phyloP scores from a whole-genome alignment of 1,140 invertebrate species.

The Bicyclus anynana region DNA sequence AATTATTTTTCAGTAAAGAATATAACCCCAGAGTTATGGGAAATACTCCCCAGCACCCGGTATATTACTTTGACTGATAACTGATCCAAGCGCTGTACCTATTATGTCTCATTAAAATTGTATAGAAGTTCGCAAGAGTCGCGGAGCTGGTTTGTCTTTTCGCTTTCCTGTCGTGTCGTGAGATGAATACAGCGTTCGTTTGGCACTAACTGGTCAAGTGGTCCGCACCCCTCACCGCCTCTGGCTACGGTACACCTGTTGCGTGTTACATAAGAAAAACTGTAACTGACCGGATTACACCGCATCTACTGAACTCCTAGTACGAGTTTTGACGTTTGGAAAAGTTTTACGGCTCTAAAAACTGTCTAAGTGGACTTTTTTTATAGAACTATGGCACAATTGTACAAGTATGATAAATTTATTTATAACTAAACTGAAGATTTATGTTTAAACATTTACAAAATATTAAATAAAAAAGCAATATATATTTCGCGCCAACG shows the following conservation, averaged over 20 bases:
- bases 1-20: no score
- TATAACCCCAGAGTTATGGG: no score
- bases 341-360: no score
- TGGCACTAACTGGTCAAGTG: conserved; percentile 46
- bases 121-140: neutral
- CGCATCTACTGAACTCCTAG: neutral
- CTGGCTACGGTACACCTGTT: conserved; percentile 58
- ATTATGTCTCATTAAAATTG: neutral
- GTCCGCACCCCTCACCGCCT: conserved; percentile 54
- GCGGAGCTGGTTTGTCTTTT: conserved; percentile 1
- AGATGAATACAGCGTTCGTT: conserved; percentile 1
- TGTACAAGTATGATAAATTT: no score
- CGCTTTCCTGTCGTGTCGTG: neutral
- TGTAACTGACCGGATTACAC: conserved; percentile 21
- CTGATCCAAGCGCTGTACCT: neutral
- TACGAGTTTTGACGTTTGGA: neutral
- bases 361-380: no score
- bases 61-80: neutral
- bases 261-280: conserved; percentile 25
- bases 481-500: no score
- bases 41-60: no score
- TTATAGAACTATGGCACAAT: no score
- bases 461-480: no score
- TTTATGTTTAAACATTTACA: no score
- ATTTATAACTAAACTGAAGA: no score